A percentile compares a stretch with the other conserved stretches of the same genome.
Evolutionary conservation across 2,113 vertebrate genomes (phyloP).

Genomic region (Pitta sordida): DNA sequence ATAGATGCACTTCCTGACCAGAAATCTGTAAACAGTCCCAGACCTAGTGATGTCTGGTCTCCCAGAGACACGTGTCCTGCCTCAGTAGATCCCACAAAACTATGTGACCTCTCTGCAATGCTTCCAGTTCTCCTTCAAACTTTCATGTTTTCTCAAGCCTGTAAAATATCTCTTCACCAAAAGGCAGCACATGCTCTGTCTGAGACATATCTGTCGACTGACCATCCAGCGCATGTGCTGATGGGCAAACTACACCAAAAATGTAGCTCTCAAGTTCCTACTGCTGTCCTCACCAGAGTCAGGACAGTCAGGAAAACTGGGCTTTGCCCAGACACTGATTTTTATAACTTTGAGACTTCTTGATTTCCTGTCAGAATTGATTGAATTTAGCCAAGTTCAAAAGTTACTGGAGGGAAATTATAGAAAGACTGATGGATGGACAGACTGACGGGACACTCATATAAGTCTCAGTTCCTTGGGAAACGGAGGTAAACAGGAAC

Average conservation of each 20-base stretch:
- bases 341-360: not conserved
- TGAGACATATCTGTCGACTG: not conserved
- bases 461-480: not conserved
- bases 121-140: not conserved
- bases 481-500: not conserved
- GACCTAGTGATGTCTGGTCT: not conserved
- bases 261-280: not conserved
- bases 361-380: not conserved
- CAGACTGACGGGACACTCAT: not conserved
- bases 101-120: not conserved
- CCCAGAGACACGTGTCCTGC: not conserved
- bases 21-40: not conserved
- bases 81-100: not conserved
- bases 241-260: not conserved
- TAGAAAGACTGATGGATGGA: not conserved
- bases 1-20: not conserved
- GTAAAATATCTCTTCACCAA: not conserved
- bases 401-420: not conserved
- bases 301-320: not conserved
- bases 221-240: not conserved
- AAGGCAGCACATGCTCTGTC: accelerated
- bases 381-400: not conserved
- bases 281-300: not conserved
- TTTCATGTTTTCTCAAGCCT: not conserved
- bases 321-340: not conserved